Percentiles rank a stretch among this genome's conserved stretches.
phyloP scores from a whole-genome alignment of 1,140 invertebrate genomes.

The Anthonomus grandis region DNA sequence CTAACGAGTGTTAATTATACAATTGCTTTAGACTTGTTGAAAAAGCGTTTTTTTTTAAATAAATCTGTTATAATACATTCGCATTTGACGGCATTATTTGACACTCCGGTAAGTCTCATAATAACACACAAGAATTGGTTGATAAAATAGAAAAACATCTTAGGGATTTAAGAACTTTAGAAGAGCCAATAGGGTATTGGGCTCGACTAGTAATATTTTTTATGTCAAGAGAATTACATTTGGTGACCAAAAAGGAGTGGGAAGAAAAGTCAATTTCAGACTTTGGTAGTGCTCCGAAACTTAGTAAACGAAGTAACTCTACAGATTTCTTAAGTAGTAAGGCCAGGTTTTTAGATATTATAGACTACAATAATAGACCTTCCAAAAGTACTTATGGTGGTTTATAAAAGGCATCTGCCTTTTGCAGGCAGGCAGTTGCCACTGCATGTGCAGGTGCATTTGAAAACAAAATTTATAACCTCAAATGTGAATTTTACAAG shows the following conservation, averaged over 20 bases:
- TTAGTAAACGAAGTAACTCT: background rate
- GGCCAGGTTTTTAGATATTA: background rate
- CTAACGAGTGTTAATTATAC: constrained; percentile 2
- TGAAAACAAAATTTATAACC: too few relatives aligned
- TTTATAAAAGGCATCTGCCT: too few relatives aligned
- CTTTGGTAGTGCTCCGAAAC: background rate
- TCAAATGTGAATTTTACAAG: too few relatives aligned
- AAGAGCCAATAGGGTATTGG: background rate
- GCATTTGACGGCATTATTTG: background rate
- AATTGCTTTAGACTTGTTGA: constrained; percentile 1
- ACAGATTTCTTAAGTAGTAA: background rate
- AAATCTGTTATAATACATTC: background rate
- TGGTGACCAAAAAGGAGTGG: background rate
- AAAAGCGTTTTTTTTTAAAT: background rate
- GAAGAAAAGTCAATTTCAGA: background rate
- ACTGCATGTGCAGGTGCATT: too few relatives aligned
- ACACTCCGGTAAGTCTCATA: background rate
- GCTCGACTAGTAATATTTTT: background rate
- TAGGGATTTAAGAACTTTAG: background rate
- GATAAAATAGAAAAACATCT: background rate
- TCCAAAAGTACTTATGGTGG: background rate
- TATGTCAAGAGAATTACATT: background rate
- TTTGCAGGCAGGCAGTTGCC: too few relatives aligned
- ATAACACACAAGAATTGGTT: background rate
- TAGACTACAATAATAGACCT: background rate